A percentile compares a stretch with the other conserved stretches of the same genome.
Conservation (phyloP, 1,140 invertebrate species). For the Trinorchestia longiramus region DNA sequence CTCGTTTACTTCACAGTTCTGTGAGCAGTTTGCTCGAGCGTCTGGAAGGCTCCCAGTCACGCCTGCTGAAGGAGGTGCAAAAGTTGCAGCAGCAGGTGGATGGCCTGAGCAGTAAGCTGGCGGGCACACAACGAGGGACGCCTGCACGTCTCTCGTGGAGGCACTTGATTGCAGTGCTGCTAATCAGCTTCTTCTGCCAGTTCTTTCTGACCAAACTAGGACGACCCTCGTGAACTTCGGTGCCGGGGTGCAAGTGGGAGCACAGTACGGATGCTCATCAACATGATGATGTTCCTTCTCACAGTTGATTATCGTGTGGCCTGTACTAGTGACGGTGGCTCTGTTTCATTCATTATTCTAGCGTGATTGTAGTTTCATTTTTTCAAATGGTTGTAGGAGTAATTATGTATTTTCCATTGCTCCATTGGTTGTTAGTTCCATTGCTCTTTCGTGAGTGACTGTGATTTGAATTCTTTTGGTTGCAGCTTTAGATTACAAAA, state of each 20-base stretch:
- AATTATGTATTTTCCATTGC: background rate
- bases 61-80: slow-evolving; percentile 19
- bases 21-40: slow-evolving; percentile 27
- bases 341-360: background rate
- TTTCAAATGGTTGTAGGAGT: background rate
- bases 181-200: slow-evolving; percentile 19
- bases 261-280: background rate
- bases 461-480: background rate
- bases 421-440: background rate
- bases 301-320: no score
- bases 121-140: no score
- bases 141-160: background rate
- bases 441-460: background rate
- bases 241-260: background rate
- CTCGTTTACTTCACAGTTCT: background rate
- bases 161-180: background rate
- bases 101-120: background rate
- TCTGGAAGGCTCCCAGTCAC: slow-evolving; percentile 15
- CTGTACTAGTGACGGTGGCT: no score
- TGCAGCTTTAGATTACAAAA: background rate
- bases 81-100: slow-evolving; percentile 40
- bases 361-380: background rate
- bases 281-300: no score
- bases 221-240: background rate
- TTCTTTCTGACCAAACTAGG: background rate